Evolutionary conservation across 2,113 vertebrate species (phyloP), one percentile per base, ranked within the genome.

Genomic region (Rhinopithecus roxellana): DNA sequence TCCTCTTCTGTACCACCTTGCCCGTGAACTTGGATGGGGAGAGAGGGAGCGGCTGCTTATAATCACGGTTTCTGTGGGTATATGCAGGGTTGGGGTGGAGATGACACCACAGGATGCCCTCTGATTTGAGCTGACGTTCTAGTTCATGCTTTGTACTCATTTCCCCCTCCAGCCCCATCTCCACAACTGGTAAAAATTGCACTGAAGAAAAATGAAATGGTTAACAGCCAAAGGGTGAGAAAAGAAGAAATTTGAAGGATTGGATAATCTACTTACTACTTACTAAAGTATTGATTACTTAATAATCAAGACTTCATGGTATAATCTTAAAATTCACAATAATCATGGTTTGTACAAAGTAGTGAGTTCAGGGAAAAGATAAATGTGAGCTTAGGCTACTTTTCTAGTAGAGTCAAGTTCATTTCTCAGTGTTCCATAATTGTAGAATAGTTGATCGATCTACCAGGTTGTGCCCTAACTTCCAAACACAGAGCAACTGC

Each of bases 401-500:
- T 93, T 89, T 75, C 61, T 27, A 78, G 30, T 59, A 75, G 89
- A 85, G 81, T 55, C 45, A 94, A 67, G 18, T 79, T 87, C 38
- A 59, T 93, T 81, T 67, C 77, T 84, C 48, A 50, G 61, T 59
- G 79, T 87, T 88, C 55, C 22, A 18, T n/a, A 35, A 84, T 35
- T 61, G 4, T 61, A 6, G 17, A 79, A 89, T 35, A 70, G 35
- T 52, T 59, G 38, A 69, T 79, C 52, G 81, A 57, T 12, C 40
- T 43, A 80, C 22, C 45, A 87, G 67, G 70, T 67, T 94, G 35
- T 72, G 1, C 77, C 69, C 35, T 86, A 20, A 92, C 27, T 78
- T 77, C 57, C 14, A 96, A 89, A 92, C 20, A 90, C 25, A 93
- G 25, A 96, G 16, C 52, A 89, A 86, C 43, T 84, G 40, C 87